Percentiles rank a stretch among this genome's conserved stretches.
phyloP scores from a whole-genome alignment of 2,797 vertebrate genomes.

The Novumbra hubbsi region DNA sequence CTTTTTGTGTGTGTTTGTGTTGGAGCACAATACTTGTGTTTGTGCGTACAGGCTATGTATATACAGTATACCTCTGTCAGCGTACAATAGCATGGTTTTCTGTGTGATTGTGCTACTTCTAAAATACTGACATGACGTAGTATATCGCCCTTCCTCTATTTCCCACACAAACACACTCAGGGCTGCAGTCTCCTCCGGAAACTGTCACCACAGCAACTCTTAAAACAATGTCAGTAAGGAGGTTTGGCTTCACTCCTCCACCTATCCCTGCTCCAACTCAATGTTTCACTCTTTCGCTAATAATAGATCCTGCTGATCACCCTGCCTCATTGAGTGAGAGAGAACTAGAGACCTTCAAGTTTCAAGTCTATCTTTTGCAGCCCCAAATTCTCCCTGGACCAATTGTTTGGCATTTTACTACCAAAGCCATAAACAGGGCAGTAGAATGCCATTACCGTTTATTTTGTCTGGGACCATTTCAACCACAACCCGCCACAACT shows the following conservation, averaged over 20 bases:
- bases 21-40: background rate
- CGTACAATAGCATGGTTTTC: background rate
- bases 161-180: background rate
- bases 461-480: constrained; percentile 53
- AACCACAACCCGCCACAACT: constrained; percentile 26
- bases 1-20: background rate
- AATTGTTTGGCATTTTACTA: constrained; percentile 71
- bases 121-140: constrained; percentile 19
- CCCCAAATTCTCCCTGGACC: constrained; percentile 35
- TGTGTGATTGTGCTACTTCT: constrained; percentile 22
- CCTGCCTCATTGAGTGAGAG: constrained; percentile 33
- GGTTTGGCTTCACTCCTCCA: constrained; percentile 34
- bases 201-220: constrained; percentile 51
- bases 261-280: constrained; percentile 18
- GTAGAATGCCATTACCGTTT: constrained; percentile 67
- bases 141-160: background rate
- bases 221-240: constrained; percentile 50
- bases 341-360: constrained; percentile 44
- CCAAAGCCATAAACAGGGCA: constrained; percentile 56
- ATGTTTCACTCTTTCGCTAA: constrained; percentile 29
- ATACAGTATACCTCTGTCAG: background rate
- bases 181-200: constrained; percentile 44
- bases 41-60: background rate
- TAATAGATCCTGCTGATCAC: constrained; percentile 51
- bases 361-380: constrained; percentile 23